Evolutionary conservation across 30 jellyfish, hydroid and myxozoan genomes (phyloP).

Genomic region (Aurelia aurita complex sp. Pacific): DNA sequence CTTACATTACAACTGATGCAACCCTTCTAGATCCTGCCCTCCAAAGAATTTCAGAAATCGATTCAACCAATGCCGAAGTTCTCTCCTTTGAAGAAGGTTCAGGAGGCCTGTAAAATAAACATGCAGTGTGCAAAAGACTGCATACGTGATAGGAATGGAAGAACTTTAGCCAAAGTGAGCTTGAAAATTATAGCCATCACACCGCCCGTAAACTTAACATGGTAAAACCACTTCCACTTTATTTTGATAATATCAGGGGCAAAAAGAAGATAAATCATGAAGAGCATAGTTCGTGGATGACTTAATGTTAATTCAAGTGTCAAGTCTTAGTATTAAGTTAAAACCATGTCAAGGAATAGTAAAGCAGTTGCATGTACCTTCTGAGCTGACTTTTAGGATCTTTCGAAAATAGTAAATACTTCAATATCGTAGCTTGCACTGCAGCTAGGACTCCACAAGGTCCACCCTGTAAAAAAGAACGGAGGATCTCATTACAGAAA

Average conservation of each 20-base stretch:
- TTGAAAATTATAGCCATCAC: background rate
- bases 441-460: slow-evolving; percentile 93
- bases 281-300: no score
- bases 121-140: background rate
- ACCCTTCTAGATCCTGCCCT: slow-evolving; percentile 42
- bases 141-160: background rate
- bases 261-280: no score
- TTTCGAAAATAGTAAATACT: slow-evolving; percentile 37
- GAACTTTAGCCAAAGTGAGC: background rate
- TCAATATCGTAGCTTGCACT: slow-evolving; percentile 70
- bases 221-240: no score
- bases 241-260: no score
- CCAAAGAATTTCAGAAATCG: slow-evolving; percentile 78
- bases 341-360: no score
- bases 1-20: slow-evolving; percentile 57
- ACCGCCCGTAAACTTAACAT: background rate
- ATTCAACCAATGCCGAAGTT: slow-evolving; percentile 41
- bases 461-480: slow-evolving; percentile 68
- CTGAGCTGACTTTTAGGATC: slow-evolving; percentile 27
- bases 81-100: slow-evolving; percentile 50
- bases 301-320: no score
- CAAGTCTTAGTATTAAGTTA: no score
- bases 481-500: background rate
- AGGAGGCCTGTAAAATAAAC: slow-evolving; percentile 44
- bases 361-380: background rate